Conservation (phyloP, 2,888 invertebrate species). For the Luperina testacea region DNA sequence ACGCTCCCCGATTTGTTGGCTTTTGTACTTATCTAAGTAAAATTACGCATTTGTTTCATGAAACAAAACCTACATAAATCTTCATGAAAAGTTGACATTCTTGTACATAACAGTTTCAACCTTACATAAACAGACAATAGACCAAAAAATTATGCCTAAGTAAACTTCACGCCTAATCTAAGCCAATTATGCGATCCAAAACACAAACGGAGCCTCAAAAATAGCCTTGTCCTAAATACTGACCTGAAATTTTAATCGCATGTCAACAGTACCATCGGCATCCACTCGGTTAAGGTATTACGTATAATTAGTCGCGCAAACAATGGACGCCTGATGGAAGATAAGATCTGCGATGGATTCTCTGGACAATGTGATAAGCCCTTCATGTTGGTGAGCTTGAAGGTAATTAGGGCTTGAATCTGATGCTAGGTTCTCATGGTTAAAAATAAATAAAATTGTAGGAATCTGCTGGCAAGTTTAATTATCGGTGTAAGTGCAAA, state of each 20-base stretch:
- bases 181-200: conserved; percentile 27
- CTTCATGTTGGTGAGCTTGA: conserved; percentile 46
- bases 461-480: conserved; percentile 27
- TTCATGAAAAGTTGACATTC: background rate
- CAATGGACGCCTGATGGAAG: conserved; percentile 57
- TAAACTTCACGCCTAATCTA: conserved; percentile 29
- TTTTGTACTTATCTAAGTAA: background rate
- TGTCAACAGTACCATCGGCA: conserved; percentile 62
- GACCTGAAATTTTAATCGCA: conserved; percentile 63
- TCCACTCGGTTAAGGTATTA: conserved; percentile 56
- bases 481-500: conserved; percentile 28
- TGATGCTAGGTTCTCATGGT: conserved; percentile 23
- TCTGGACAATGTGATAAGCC: conserved; percentile 61
- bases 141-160: background rate
- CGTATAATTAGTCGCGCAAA: conserved; percentile 63
- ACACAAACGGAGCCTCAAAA: conserved; percentile 40
- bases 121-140: background rate
- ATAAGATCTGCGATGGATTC: conserved; percentile 61
- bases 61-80: background rate
- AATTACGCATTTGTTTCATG: background rate
- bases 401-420: conserved; percentile 43
- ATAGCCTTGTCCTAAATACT: conserved; percentile 62
- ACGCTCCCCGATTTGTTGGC: background rate
- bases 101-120: background rate
- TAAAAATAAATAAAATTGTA: conserved; percentile 34